phyloP scores from a whole-genome alignment of 1,140 invertebrate species.

The Drosophila sucinea region DNA sequence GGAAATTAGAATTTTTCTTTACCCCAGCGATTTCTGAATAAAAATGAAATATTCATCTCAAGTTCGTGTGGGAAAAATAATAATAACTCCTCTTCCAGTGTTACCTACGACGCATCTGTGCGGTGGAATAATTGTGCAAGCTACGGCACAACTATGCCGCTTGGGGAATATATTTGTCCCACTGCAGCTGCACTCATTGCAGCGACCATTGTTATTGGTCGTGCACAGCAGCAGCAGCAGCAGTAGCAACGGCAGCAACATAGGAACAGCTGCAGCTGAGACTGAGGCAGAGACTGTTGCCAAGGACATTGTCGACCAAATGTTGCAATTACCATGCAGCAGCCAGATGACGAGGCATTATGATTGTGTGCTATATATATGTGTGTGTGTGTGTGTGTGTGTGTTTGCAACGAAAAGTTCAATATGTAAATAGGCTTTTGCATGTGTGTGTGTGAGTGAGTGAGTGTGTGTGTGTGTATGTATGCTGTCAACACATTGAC shows the following conservation, averaged over 20 bases:
- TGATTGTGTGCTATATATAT: constrained; percentile 24
- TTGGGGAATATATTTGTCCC: constrained; percentile 46
- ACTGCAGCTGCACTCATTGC: constrained; percentile 25
- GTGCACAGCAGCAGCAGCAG: constrained; percentile 35
- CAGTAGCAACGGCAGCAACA: constrained; percentile 14
- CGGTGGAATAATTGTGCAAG: constrained; percentile 37
- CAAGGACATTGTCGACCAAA: constrained; percentile 57
- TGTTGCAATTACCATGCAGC: constrained; percentile 77
- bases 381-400: constrained; percentile 22
- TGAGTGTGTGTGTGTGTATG: constrained; percentile 29
- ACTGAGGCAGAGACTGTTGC: constrained; percentile 55
- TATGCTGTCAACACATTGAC: constrained; percentile 70
- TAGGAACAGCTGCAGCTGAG: constrained; percentile 55
- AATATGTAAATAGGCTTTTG: constrained; percentile 25
- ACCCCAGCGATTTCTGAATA: too few relatives aligned
- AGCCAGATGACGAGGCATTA: constrained; percentile 48
- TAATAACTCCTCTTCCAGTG: background rate
- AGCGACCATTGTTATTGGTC: constrained; percentile 40
- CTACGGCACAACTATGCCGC: constrained; percentile 42
- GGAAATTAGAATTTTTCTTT: too few relatives aligned
- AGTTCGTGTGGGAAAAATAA: background rate
- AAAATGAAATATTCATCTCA: background rate
- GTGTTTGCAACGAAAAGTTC: constrained; percentile 9
- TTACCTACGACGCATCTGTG: constrained; percentile 2
- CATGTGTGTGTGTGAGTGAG: constrained; percentile 14